Percentiles rank a stretch among this genome's conserved stretches.
Evolutionary conservation across 2,888 invertebrate genomes (phyloP).

Genomic region (Tipula helvola): DNA sequence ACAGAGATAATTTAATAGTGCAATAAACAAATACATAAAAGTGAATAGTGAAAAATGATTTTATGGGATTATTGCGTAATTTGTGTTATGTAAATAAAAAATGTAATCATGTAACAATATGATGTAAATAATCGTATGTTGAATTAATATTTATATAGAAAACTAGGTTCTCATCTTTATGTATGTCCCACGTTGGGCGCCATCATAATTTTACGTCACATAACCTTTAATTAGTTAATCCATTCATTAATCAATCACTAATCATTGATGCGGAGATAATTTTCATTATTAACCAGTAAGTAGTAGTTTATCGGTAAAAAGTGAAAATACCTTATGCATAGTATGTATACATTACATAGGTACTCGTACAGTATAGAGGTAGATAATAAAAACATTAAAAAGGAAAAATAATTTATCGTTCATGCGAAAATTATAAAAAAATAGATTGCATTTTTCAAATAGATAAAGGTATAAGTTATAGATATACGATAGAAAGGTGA

Average conservation of each 20-base stretch:
- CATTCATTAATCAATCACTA: background rate
- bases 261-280: background rate
- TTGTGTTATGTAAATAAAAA: too few relatives aligned
- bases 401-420: background rate
- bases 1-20: too few relatives aligned
- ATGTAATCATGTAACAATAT: too few relatives aligned
- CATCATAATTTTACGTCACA: background rate
- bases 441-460: background rate
- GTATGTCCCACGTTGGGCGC: background rate
- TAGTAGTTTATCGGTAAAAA: background rate
- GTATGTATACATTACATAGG: too few relatives aligned
- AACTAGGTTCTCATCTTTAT: too few relatives aligned
- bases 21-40: too few relatives aligned
- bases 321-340: background rate
- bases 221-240: background rate
- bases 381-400: background rate
- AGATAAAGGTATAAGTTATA: background rate
- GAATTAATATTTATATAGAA: too few relatives aligned
- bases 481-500: background rate
- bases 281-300: background rate
- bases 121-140: too few relatives aligned
- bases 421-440: background rate
- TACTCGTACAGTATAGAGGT: background rate
- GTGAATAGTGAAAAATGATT: too few relatives aligned
- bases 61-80: too few relatives aligned